Conservation (phyloP, 1,140 invertebrate species). For the Helicorthomorpha holstii region DNA sequence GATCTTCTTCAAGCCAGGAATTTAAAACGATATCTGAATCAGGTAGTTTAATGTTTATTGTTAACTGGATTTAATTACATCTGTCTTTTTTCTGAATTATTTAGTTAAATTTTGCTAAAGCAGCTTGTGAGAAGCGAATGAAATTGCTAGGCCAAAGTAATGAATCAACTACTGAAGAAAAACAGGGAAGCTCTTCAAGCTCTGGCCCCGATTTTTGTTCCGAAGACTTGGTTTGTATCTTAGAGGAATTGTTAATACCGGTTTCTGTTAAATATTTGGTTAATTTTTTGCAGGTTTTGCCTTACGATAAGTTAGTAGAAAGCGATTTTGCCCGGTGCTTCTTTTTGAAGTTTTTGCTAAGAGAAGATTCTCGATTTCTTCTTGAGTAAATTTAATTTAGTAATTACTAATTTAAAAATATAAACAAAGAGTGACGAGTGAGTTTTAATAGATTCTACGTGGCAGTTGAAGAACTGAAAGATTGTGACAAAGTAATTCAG, state of each 20-base stretch:
- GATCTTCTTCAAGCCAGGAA: constrained; percentile 33
- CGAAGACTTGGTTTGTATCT: too few relatives aligned
- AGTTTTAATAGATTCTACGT: constrained; percentile 51
- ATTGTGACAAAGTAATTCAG: constrained; percentile 39
- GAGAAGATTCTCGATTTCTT: constrained; percentile 56
- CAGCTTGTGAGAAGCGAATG: constrained; percentile 61
- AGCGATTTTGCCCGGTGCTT: constrained; percentile 34
- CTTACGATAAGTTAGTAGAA: constrained; percentile 29
- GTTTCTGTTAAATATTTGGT: too few relatives aligned
- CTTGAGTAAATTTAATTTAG: constrained; percentile 27
- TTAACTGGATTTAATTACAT: background rate
- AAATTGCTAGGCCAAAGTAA: constrained; percentile 56
- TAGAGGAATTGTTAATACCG: too few relatives aligned
- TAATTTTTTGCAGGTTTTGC: constrained; percentile 21
- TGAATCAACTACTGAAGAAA: constrained; percentile 36
- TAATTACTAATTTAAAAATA: background rate
- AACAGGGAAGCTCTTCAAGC: too few relatives aligned
- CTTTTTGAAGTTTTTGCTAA: constrained; percentile 61
- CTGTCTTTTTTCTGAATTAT: background rate
- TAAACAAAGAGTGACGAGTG: too few relatives aligned
- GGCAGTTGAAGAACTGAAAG: constrained; percentile 66
- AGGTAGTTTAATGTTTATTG: constrained; percentile 20
- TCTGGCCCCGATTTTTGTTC: too few relatives aligned
- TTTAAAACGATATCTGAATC: constrained; percentile 40
- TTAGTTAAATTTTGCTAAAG: constrained; percentile 49